These are phyloP conservation scores for Montipora efflorescens DNA, from an alignment of 64 coral and sea anemone genomes.

Conservation along the genomic window DNA sequence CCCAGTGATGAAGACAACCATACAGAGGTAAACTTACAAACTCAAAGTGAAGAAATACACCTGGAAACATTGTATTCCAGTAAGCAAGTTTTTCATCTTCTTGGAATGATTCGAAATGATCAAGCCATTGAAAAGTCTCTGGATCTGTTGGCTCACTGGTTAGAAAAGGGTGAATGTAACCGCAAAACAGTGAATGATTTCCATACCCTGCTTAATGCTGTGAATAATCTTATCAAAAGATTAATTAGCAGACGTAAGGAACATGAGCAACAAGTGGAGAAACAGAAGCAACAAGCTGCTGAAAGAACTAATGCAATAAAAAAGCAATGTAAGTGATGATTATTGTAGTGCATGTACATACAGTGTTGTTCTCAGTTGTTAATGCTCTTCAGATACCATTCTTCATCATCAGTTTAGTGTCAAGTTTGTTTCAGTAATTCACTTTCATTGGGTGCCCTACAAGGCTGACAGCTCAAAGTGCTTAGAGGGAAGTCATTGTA, in stretches of 20 bases:
- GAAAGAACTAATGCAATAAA: slow-evolving; percentile 71
- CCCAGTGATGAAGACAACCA: slow-evolving; percentile 48
- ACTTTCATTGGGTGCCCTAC: too few relatives aligned
- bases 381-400: too few relatives aligned
- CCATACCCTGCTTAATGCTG: slow-evolving; percentile 68
- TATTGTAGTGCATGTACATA: neutral
- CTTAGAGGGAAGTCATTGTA: too few relatives aligned
- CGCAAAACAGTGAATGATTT: slow-evolving; percentile 75
- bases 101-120: slow-evolving; percentile 77
- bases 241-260: slow-evolving; percentile 78
- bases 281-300: slow-evolving; percentile 65
- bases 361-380: too few relatives aligned
- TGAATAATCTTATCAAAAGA: slow-evolving; percentile 76
- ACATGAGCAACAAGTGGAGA: slow-evolving; percentile 84
- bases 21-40: slow-evolving; percentile 5
- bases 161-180: slow-evolving; percentile 86
- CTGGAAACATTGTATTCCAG: slow-evolving; percentile 42
- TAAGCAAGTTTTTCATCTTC: slow-evolving; percentile 54
- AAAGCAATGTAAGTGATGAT: slow-evolving; percentile 70
- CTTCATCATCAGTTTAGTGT: neutral
- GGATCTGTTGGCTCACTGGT: slow-evolving; percentile 70
- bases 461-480: too few relatives aligned
- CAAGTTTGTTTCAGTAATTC: too few relatives aligned
- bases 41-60: slow-evolving; percentile 46
- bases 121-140: slow-evolving; percentile 65